Percentiles rank a stretch among this genome's conserved stretches.
Evolutionary conservation across 2,113 vertebrate genomes (phyloP).

Genomic region (Synodontis membranacea): DNA sequence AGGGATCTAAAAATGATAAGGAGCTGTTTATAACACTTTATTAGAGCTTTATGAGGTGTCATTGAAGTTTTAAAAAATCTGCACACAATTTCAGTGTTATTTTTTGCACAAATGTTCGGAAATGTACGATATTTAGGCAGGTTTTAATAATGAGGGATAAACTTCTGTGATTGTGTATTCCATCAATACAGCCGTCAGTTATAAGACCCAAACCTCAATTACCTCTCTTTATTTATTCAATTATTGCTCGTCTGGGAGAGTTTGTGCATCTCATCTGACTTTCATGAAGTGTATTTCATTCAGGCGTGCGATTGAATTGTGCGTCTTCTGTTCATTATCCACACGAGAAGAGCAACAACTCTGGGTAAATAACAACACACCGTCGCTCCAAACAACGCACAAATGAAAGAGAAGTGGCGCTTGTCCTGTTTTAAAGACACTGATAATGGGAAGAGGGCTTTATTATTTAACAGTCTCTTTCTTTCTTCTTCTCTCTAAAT

Average conservation of each 20-base stretch:
- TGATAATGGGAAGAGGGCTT: too few species aligned
- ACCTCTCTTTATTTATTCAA: constrained; percentile 48
- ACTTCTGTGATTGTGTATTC: constrained; percentile 34
- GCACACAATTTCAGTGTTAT: too few species aligned
- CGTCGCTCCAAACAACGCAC: not conserved
- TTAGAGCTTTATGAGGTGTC: not conserved
- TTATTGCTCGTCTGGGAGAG: constrained; percentile 33
- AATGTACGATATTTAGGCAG: not conserved
- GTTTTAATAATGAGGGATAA: constrained; percentile 4
- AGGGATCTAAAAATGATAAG: not conserved
- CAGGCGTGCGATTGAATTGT: constrained; percentile 41
- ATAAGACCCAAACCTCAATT: constrained; percentile 36
- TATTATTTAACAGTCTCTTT: not conserved
- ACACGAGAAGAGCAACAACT: constrained; percentile 19
- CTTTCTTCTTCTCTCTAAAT: too few species aligned
- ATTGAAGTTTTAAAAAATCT: too few species aligned
- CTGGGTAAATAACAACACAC: constrained; percentile 14
- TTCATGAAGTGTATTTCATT: constrained; percentile 48
- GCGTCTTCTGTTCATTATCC: constrained; percentile 42
- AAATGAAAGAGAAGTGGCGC: not conserved
- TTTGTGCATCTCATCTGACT: constrained; percentile 52
- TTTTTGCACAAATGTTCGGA: not conserved
- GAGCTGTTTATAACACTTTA: not conserved
- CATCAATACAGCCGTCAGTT: constrained; percentile 46
- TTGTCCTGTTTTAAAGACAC: not conserved